Evolutionary conservation across 2,113 vertebrate species (phyloP).

Genomic region (Notarius quadriscutis): DNA sequence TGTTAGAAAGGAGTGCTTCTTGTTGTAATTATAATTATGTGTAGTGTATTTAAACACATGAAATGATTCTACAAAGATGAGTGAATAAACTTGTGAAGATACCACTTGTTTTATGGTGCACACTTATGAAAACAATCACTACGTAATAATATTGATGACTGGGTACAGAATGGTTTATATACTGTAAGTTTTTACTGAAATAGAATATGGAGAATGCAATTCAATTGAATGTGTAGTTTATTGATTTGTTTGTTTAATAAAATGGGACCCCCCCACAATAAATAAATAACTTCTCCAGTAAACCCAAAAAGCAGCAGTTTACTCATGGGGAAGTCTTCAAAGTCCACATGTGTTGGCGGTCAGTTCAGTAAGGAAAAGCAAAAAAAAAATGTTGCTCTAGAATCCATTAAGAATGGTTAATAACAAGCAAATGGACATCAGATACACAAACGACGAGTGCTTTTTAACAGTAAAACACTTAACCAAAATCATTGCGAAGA

Average conservation of each 20-base stretch:
- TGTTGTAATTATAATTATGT: slow-evolving; percentile 6
- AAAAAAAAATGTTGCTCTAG: neutral
- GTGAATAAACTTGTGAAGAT: slow-evolving; percentile 22
- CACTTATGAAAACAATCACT: neutral
- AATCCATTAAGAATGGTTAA: neutral
- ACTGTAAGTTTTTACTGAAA: neutral
- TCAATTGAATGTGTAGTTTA: neutral
- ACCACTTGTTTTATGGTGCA: neutral
- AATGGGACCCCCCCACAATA: too few relatives aligned
- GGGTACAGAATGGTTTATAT: neutral
- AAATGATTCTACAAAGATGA: neutral
- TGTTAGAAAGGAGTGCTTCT: neutral
- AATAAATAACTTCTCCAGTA: slow-evolving; percentile 31
- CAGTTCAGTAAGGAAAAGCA: neutral
- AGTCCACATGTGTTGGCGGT: slow-evolving; percentile 53
- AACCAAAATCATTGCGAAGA: too few relatives aligned
- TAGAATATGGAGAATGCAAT: neutral
- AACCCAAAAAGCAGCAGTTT: slow-evolving; percentile 46
- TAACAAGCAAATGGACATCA: neutral
- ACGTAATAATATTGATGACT: neutral
- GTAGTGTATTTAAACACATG: neutral
- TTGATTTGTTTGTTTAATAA: neutral
- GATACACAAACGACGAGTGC: neutral
- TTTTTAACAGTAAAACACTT: neutral
- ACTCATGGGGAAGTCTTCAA: slow-evolving; percentile 31